A percentile compares a stretch with the other conserved stretches of the same genome.
Conservation (phyloP, 2,113 vertebrate species). For the Bungarus multicinctus region DNA sequence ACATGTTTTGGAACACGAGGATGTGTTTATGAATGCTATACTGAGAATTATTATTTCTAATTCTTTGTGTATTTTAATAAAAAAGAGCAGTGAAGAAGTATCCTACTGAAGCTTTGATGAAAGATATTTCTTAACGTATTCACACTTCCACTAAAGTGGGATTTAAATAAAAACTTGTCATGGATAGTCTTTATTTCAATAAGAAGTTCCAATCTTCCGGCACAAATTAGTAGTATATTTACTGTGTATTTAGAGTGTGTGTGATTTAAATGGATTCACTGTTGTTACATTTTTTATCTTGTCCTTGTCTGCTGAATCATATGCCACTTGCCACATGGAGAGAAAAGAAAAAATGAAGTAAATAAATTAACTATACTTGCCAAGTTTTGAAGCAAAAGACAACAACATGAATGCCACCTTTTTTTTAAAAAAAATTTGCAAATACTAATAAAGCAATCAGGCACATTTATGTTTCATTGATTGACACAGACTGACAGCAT, state of each 20-base stretch:
- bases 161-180: neutral
- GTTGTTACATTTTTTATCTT: neutral
- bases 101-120: neutral
- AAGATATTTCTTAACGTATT: neutral
- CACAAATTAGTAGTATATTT: neutral
- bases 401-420: neutral
- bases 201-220: neutral
- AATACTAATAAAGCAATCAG: slow-evolving; percentile 29
- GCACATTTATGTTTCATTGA: slow-evolving; percentile 23
- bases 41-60: neutral
- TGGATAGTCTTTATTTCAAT: neutral
- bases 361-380: neutral
- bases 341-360: slow-evolving; percentile 8
- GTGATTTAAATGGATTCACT: neutral
- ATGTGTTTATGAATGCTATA: neutral
- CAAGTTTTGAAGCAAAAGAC: neutral
- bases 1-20: neutral
- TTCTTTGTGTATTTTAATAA: neutral
- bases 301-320: neutral
- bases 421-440: neutral
- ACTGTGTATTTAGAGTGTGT: neutral
- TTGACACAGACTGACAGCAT: neutral
- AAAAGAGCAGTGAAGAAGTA: neutral
- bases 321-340: slow-evolving; percentile 4
- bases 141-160: neutral